Evolutionary conservation across 2,113 vertebrate species (phyloP).

Genomic region (Siphamia tubifer): DNA sequence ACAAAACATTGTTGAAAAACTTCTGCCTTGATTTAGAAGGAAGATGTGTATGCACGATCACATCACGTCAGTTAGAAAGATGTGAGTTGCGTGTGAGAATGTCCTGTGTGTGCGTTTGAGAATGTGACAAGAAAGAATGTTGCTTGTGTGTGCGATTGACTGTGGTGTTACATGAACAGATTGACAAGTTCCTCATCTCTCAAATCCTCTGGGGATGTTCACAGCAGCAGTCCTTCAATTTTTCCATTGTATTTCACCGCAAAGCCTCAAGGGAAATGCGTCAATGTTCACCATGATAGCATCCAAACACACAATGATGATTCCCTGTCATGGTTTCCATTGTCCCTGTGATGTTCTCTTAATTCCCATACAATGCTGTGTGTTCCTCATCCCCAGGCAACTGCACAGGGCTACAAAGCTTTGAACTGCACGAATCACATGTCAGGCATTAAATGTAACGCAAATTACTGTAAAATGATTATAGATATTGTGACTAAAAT

Average conservation of each 20-base stretch:
- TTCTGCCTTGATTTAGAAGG: no score
- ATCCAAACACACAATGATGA: conserved; percentile 49
- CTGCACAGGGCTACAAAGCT: conserved; percentile 3
- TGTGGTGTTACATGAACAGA: background rate
- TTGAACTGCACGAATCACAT: background rate
- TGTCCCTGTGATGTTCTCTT: conserved; percentile 42
- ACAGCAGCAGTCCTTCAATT: conserved; percentile 35
- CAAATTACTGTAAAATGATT: conserved; percentile 5
- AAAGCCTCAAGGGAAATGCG: conserved; percentile 14
- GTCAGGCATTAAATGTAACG: conserved; percentile 1
- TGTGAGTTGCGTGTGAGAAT: background rate
- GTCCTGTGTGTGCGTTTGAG: background rate
- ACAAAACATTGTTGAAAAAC: no score
- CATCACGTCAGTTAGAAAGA: no score
- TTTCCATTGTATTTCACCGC: conserved; percentile 18
- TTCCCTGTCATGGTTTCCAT: conserved; percentile 44
- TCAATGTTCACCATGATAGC: conserved; percentile 50
- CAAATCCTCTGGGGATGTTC: conserved; percentile 20
- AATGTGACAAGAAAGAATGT: no score
- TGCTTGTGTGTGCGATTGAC: background rate
- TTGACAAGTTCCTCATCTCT: conserved; percentile 24
- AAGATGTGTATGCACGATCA: no score
- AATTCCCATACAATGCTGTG: conserved; percentile 14
- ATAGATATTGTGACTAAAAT: background rate
- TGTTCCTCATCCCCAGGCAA: background rate